Evolutionary conservation across 2,888 invertebrate species (phyloP).

Genomic region (Unio delphinus): DNA sequence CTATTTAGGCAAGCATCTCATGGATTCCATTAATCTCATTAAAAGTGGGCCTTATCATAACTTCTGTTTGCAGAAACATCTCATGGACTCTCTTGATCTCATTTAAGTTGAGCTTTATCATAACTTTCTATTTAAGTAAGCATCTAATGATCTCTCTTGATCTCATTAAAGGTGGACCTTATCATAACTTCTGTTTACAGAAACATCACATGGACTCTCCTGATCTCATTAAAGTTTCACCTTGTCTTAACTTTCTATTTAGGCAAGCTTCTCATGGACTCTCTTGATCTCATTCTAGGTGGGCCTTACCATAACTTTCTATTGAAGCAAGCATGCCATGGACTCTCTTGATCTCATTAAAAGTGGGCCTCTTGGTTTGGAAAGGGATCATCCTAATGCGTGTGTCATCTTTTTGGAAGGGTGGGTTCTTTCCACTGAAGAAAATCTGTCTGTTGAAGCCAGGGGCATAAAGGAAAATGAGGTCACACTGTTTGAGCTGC

Average conservation of each 20-base stretch:
- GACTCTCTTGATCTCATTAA: slow-evolving; percentile 84
- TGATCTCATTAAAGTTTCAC: slow-evolving; percentile 82
- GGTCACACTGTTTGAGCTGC: slow-evolving; percentile 79
- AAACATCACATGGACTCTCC: slow-evolving; percentile 80
- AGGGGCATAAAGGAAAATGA: slow-evolving; percentile 84
- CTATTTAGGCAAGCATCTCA: too few species aligned
- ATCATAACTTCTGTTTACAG: slow-evolving; percentile 71
- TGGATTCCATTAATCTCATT: too few species aligned
- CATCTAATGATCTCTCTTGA: slow-evolving; percentile 81
- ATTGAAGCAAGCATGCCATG: slow-evolving; percentile 78
- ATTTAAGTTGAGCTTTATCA: slow-evolving; percentile 77
- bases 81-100: slow-evolving; percentile 85
- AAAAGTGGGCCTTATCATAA: slow-evolving; percentile 48
- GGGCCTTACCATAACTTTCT: slow-evolving; percentile 58
- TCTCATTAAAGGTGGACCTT: slow-evolving; percentile 81
- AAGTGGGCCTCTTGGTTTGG: slow-evolving; percentile 85
- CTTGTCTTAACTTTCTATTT: slow-evolving; percentile 62
- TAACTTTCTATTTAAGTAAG: slow-evolving; percentile 73
- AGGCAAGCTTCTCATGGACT: slow-evolving; percentile 80
- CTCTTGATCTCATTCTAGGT: slow-evolving; percentile 85
- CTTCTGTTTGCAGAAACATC: slow-evolving; percentile 73
- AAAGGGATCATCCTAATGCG: slow-evolving; percentile 79
- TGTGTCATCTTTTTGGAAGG: slow-evolving; percentile 73
- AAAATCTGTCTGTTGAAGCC: slow-evolving; percentile 81
- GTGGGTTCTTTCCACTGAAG: slow-evolving; percentile 82